Evolutionary conservation across 2,113 vertebrate species (phyloP), one percentile per base, ranked within the genome.

Genomic region (Indicator maculatus): DNA sequence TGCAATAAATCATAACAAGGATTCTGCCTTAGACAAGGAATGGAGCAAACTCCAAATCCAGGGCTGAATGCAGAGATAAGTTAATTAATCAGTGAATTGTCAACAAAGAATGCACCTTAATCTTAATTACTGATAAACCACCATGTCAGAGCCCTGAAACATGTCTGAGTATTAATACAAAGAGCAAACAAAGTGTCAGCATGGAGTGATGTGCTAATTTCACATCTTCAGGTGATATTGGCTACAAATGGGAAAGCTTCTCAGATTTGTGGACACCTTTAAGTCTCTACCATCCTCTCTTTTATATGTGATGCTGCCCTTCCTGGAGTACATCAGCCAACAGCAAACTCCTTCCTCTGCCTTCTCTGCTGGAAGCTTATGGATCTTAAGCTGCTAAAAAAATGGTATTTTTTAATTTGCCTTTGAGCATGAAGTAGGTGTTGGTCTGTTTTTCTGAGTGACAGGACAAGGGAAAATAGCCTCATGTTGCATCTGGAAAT

Each of bases 1-100:
- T 83, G 85, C 79, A 91, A 91, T 95, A 94, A 96, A 96, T 94
- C 91, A 88, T 88, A 78, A 38, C 53, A 71, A 88, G 55, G 33
- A 78, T 81, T 93, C 65, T 91, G 27, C 74, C 61, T 61, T n/a
- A 88, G 24, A 18, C 28, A 65, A 91, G 45, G 66, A 89, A 86
- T 8, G 30, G 86, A 71, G 36, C 47, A 94, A 91, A 83, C 19
- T 76, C 55, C 2, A 6, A 52, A 88, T 88, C 27, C 1, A 7
- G 9, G 28, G 44, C 59, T 88, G 45, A 89, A 80, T 44, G 80
- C 17, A 56, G 59, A 86, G 41, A 81, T 69, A 88, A 93, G 69
- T 86, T 81, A 95, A 95, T 95, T 93, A 44, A 88, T 91, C 76
- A 83, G 15, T 23, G 72, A 91, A 93, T 72, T 91, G 85, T 75